Evolutionary conservation across 2,797 vertebrate species (phyloP).

Genomic region (Naso thynnoides): DNA sequence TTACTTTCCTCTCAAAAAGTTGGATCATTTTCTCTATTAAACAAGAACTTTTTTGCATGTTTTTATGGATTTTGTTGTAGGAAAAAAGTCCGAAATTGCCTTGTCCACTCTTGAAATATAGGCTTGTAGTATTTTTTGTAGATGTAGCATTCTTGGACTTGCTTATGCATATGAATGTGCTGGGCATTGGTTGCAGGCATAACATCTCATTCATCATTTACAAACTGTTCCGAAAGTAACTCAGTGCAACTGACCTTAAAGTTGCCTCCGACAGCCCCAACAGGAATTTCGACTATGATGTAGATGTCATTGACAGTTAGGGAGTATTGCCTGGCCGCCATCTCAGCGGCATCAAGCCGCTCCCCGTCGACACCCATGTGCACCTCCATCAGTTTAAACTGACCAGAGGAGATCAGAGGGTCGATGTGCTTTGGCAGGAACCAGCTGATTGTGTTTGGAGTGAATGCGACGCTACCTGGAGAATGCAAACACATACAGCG

Average conservation of each 20-base stretch:
- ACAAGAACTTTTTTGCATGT: too few relatives aligned
- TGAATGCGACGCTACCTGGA: constrained; percentile 81
- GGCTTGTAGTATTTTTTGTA: too few relatives aligned
- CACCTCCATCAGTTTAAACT: constrained; percentile 73
- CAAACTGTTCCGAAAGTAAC: background rate
- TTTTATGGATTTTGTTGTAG: too few relatives aligned
- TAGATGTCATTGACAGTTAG: constrained; percentile 58
- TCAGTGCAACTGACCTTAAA: constrained; percentile 79
- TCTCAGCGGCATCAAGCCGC: constrained; percentile 69
- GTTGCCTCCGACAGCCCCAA: constrained; percentile 84
- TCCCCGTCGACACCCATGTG: constrained; percentile 82
- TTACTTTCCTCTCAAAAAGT: background rate
- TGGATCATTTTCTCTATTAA: background rate
- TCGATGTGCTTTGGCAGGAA: constrained; percentile 79
- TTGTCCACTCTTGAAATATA: too few relatives aligned
- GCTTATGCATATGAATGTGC: background rate
- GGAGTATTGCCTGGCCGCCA: constrained; percentile 73
- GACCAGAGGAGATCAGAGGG: constrained; percentile 69
- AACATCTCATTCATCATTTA: background rate
- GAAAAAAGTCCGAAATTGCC: too few relatives aligned
- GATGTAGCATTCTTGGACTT: too few relatives aligned
- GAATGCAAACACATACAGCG: constrained; percentile 1
- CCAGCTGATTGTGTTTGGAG: constrained; percentile 79
- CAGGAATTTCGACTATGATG: constrained; percentile 80
- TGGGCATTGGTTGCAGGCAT: background rate